A percentile compares a stretch with the other conserved stretches of the same genome.
Conservation (phyloP, 2,797 vertebrate genomes). For the Argya squamiceps region DNA sequence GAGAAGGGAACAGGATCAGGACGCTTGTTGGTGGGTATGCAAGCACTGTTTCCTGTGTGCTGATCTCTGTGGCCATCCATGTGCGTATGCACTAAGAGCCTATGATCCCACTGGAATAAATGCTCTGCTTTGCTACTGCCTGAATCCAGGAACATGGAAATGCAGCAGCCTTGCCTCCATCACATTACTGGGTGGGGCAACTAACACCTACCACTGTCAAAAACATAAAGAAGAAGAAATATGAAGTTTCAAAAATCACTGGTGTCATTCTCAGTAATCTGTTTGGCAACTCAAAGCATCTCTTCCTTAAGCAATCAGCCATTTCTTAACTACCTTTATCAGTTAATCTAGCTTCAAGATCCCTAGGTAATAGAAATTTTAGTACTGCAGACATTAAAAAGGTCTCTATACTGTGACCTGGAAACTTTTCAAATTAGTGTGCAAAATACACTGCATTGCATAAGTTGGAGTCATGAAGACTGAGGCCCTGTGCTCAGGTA, state of each 20-base stretch:
- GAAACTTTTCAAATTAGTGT: not conserved
- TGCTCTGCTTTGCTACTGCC: not conserved
- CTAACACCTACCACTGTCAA: not conserved
- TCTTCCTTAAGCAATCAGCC: not conserved
- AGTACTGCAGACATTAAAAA: not conserved
- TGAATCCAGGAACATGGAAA: not conserved
- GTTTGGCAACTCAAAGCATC: not conserved
- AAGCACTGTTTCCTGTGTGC: rapidly evolving
- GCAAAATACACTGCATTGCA: not conserved
- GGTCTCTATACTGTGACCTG: not conserved
- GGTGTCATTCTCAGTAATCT: not conserved
- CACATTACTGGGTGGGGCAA: not conserved
- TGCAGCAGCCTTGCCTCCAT: not conserved
- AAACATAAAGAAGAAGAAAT: not conserved
- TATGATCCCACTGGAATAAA: not conserved
- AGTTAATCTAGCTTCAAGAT: not conserved
- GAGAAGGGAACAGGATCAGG: not conserved
- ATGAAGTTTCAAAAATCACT: not conserved
- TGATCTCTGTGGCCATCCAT: not conserved
- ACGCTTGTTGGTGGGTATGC: rapidly evolving
- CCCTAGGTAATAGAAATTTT: not conserved
- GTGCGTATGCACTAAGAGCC: rapidly evolving
- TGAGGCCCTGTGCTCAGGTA: not conserved
- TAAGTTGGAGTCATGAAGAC: not conserved
- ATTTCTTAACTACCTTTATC: not conserved